These are phyloP conservation scores for Nannospalax galili DNA, from an alignment of 2,113 vertebrate species.

Conservation along the genomic window DNA sequence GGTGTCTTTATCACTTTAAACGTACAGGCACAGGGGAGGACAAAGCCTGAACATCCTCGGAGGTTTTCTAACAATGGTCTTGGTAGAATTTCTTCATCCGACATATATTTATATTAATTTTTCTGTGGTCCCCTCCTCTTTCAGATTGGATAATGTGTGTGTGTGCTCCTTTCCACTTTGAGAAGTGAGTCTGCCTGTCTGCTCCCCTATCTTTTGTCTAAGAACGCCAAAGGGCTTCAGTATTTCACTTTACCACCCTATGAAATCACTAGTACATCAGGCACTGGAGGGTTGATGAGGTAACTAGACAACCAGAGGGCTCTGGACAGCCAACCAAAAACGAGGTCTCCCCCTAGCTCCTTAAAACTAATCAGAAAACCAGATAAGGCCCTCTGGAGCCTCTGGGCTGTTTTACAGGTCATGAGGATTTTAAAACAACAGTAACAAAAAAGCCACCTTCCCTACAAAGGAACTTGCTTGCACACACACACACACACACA, in stretches of 20 bases:
- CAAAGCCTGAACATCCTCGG: conserved; percentile 46
- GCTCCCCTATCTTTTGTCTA: conserved; percentile 63
- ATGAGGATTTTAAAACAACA: not conserved
- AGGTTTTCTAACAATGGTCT: not conserved
- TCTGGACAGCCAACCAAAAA: not conserved
- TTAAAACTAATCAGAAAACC: not conserved
- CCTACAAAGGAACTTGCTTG: conserved; percentile 16
- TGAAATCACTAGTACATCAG: not conserved
- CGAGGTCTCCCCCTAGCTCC: not conserved
- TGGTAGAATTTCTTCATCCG: not conserved
- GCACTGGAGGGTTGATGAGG: not conserved
- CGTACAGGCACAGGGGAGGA: not conserved
- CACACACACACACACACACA: not conserved
- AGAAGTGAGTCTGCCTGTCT: not conserved
- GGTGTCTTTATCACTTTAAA: not conserved
- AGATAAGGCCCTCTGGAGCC: conserved; percentile 1
- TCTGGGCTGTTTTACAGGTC: conserved; percentile 1
- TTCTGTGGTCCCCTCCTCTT: not conserved
- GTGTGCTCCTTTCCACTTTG: not conserved
- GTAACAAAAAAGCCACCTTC: not conserved
- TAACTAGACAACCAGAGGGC: not conserved
- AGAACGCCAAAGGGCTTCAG: conserved; percentile 13
- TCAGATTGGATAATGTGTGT: not conserved
- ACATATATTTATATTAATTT: not conserved
- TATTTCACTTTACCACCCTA: conserved; percentile 16